Evolutionary conservation across 92 coral and sea anemone genomes (phyloP).

Genomic region (Epizoanthus rinbou): DNA sequence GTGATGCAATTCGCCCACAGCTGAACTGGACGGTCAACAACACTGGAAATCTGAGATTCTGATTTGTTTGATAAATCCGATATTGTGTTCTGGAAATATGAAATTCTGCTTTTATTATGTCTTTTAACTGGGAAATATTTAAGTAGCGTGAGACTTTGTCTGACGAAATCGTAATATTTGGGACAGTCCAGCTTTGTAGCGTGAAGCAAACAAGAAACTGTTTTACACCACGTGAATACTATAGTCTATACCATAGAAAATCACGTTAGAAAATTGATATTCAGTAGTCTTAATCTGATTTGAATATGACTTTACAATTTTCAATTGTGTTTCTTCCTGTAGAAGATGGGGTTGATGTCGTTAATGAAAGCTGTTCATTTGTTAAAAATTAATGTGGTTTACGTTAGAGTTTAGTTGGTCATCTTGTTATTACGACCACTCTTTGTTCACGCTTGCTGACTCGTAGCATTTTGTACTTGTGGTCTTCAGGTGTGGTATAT

Average conservation of each 20-base stretch:
- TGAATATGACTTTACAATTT: background rate
- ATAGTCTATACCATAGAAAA: background rate
- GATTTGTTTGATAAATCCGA: background rate
- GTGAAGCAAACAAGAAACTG: background rate
- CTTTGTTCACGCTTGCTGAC: slow-evolving; percentile 3
- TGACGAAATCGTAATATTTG: background rate
- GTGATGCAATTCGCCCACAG: slow-evolving; percentile 30
- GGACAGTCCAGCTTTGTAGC: slow-evolving; percentile 2
- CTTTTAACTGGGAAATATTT: background rate
- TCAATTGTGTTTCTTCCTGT: background rate
- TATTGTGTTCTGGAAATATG: background rate
- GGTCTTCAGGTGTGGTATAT: background rate
- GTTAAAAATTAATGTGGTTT: slow-evolving; percentile 18
- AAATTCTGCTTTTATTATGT: background rate
- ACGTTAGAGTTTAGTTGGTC: too few relatives aligned
- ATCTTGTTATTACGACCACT: background rate
- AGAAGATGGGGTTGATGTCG: background rate
- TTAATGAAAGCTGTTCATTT: background rate
- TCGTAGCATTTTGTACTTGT: background rate
- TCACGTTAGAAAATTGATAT: background rate
- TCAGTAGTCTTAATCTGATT: background rate
- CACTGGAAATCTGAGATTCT: background rate
- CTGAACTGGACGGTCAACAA: background rate
- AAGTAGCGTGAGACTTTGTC: background rate
- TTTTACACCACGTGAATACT: background rate